Evolutionary conservation across 2,797 vertebrate genomes (phyloP), one percentile per base, ranked within the genome.

Genomic region (Phyllotis vaccarum): DNA sequence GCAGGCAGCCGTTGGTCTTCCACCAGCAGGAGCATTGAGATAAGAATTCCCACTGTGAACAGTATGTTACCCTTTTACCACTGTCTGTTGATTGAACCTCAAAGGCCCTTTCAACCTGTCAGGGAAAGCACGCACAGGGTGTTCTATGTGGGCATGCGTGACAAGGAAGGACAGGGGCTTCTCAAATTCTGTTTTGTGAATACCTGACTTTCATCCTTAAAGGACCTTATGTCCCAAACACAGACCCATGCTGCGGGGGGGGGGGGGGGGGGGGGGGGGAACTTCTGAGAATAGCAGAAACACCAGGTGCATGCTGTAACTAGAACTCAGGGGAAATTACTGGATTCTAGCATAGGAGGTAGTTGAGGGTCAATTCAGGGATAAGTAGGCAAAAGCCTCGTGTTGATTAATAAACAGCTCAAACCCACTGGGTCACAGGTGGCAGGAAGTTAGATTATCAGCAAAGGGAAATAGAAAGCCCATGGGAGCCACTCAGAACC

Each of bases 261-360:
- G 74, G 60, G 81, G 74, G 60, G 81, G 58, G 66, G 46, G 62
- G 81, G 74, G 60, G 81, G 58, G 66, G 46, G 62, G 81, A 68
- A 54, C 89, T 97, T 91, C 92, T 88, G 90, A 43, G 80, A 83
- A 93, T 58, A 92, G 96, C 97, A 54, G 75, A 75, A 95, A 0
- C 0, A 96, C 74, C 97, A 98, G 89, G 98, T 97, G 96, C 93
- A 83, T 56, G 21, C 85, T 94, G 81, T 96, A 79, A 88, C 96
- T 98, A 74, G 89, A 95, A 96, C 97, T 96, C 97, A 64, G 87
- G 97, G 98, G 98, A 98, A 95, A 97, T 98, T 95, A 97, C 95
- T 95, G 97, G 94, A 96, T 62, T 88, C 75, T 34, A 89, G 81
- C 89, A 68, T 34, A 40, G 72, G 94, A 98, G 93, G 85, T 68